Conservation (phyloP, 2,888 invertebrate genomes). For the Platycnemis pennipes region DNA sequence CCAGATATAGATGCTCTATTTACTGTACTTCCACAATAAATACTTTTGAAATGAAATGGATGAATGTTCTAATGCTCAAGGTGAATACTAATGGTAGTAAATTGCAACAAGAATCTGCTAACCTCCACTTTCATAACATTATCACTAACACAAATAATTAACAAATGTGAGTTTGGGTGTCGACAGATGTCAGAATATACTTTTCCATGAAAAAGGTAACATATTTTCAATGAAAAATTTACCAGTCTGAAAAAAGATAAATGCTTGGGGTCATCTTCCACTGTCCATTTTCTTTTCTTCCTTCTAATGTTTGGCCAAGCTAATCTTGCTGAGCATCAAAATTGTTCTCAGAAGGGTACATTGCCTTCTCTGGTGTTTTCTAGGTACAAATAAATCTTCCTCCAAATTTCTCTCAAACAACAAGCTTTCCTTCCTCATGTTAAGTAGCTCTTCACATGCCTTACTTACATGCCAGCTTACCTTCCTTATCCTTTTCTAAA, state of each 20-base stretch:
- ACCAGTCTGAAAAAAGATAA: constrained; percentile 63
- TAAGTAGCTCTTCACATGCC: too few relatives aligned
- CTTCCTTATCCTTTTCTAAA: too few relatives aligned
- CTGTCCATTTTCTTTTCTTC: neutral
- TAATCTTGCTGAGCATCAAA: neutral
- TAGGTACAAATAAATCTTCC: too few relatives aligned
- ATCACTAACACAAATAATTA: constrained; percentile 4
- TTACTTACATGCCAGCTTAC: too few relatives aligned
- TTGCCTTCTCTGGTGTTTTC: too few relatives aligned
- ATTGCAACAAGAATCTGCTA: neutral
- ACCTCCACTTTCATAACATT: neutral
- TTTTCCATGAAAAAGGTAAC: constrained; percentile 50
- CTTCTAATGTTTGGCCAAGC: neutral
- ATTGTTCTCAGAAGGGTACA: neutral
- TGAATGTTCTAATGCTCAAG: constrained; percentile 2
- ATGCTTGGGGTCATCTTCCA: constrained; percentile 1
- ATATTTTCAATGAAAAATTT: constrained; percentile 62
- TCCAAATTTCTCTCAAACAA: too few relatives aligned
- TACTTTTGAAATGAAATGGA: constrained; percentile 39
- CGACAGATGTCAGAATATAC: constrained; percentile 24
- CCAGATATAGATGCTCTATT: neutral
- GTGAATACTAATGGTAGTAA: neutral
- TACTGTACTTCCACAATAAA: neutral
- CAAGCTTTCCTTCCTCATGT: too few relatives aligned
- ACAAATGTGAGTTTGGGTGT: neutral